phyloP scores from a whole-genome alignment of 2,888 invertebrate genomes.

The Cantharis nigra region DNA sequence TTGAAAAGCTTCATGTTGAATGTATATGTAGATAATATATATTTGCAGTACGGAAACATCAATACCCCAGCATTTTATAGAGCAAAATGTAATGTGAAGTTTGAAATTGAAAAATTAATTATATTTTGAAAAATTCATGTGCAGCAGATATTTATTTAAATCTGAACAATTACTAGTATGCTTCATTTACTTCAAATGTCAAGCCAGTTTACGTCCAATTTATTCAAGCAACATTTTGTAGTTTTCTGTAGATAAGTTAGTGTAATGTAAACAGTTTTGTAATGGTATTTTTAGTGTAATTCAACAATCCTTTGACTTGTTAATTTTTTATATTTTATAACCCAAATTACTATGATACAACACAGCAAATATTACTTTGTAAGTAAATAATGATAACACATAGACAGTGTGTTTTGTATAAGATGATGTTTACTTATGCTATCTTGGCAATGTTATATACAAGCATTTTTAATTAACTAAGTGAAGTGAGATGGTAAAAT shows the following conservation, averaged over 20 bases:
- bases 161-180: background rate
- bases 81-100: background rate
- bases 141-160: background rate
- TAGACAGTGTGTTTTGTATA: background rate
- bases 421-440: background rate
- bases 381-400: background rate
- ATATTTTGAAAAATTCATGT: background rate
- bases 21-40: background rate
- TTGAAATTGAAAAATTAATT: background rate
- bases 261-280: background rate
- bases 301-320: background rate
- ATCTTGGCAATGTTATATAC: background rate
- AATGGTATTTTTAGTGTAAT: background rate
- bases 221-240: background rate
- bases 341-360: background rate
- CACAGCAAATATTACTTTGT: background rate
- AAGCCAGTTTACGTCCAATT: background rate
- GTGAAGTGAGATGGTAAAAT: background rate
- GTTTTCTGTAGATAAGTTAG: background rate
- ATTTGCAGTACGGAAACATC: background rate
- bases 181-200: background rate
- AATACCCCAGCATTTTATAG: background rate
- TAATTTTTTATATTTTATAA: background rate
- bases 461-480: background rate
- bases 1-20: constrained; percentile 1